Conservation (phyloP, 2,797 vertebrate genomes). For the Sebastes ruberrimus region DNA sequence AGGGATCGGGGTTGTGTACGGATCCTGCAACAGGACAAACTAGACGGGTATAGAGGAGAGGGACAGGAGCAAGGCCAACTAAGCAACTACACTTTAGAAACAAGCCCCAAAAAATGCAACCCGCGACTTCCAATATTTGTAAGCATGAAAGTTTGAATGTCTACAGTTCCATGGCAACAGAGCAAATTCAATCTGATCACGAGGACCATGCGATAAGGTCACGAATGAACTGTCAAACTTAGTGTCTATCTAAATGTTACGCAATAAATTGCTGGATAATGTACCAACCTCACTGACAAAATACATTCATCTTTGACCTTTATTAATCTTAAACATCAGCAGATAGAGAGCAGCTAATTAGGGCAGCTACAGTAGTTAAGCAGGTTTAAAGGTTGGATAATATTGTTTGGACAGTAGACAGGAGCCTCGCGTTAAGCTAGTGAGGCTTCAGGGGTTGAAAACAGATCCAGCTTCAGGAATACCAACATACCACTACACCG, state of each 20-base stretch:
- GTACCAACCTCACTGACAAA: not conserved
- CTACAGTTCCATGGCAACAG: not conserved
- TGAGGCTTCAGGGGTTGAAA: constrained; percentile 12
- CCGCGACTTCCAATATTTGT: too few relatives aligned
- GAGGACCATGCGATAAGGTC: not conserved
- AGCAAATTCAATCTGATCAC: not conserved
- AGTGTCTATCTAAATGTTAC: not conserved
- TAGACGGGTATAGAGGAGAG: too few relatives aligned
- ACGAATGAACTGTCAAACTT: not conserved
- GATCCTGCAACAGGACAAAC: too few relatives aligned
- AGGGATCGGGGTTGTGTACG: too few relatives aligned
- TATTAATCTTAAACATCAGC: not conserved
- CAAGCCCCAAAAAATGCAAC: not conserved
- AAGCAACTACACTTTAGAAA: not conserved
- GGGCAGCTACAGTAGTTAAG: not conserved
- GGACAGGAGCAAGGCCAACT: not conserved
- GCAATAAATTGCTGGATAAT: not conserved
- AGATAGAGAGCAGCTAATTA: not conserved
- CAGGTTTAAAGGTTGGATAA: not conserved
- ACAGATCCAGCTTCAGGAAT: constrained; percentile 26
- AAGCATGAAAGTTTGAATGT: not conserved
- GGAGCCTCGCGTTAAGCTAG: not conserved
- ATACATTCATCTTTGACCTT: not conserved
- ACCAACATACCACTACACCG: constrained; percentile 5
- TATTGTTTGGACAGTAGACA: not conserved